Evolutionary conservation across 2,888 invertebrate genomes (phyloP), one percentile per base, ranked within the genome.

Genomic region (Amphimallon solstitiale): DNA sequence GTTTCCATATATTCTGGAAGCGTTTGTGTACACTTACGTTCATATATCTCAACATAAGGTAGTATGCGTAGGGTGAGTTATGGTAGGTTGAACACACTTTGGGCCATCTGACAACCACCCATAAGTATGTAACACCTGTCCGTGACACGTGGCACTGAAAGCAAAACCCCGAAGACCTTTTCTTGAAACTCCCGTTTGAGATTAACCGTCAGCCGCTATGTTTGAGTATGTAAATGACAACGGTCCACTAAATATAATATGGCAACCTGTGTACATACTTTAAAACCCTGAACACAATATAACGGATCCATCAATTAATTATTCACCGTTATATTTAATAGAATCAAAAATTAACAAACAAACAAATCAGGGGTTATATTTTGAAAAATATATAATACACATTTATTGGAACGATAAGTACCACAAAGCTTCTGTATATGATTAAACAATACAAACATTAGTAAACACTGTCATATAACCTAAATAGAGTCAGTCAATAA

Each of bases 111-210:
- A 68, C 68, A 59, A 59, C 56, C 43, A 37, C 56, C 52, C 37
- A n/a, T 29, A 66, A 66, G 60, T 61, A 65, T 40, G 34, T 51
- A 51, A 48, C 69, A 69, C 69, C 68, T 68, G 68, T 65, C 65
- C 17, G 52, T 61, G 61, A 48, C 66, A 66, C 66, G 66, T 66
- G 66, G 66, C 61, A 51, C 19, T 52, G 51, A 43, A 59, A 59
- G 43, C 56, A 59, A 59, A 59, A 59, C 56, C 54, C 56, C 34
- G 56, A 59, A 59, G 56, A 59, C 56, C 56, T 59, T 59, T 43
- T 59, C 56, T 38, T 43, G 21, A 48, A 49, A 37, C 12, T 51
- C 40, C 38, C 34, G 38, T 48, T 51, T 21, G 49, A 62, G 49
- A 49, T 51, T 46, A 51, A 14, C 46, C 46, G 46, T 21, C 37